Evolutionary conservation across 2,888 invertebrate genomes (phyloP).

Genomic region (Scaptodrosophila latifasciaeformis): DNA sequence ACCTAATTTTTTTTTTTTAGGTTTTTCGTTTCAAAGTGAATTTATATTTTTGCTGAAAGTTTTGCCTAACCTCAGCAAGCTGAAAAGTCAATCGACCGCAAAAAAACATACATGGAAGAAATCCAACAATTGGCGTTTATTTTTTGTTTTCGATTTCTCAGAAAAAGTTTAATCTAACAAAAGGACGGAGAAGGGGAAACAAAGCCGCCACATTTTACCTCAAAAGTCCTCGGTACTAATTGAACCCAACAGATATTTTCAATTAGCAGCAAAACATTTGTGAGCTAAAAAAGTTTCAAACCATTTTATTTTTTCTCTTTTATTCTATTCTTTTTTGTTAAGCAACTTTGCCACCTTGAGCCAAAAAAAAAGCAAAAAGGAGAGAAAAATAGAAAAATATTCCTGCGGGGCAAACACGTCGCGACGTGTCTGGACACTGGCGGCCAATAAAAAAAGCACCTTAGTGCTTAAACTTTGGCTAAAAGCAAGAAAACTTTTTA

Average conservation of each 20-base stretch:
- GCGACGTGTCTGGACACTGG: slow-evolving; percentile 42
- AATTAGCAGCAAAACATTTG: slow-evolving; percentile 73
- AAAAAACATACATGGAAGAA: neutral
- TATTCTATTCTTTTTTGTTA: slow-evolving; percentile 23
- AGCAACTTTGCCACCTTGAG: slow-evolving; percentile 67
- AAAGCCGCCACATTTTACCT: no score
- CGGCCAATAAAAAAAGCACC: slow-evolving; percentile 61
- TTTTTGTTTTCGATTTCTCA: no score
- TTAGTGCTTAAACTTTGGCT: slow-evolving; percentile 51
- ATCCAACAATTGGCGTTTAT: no score
- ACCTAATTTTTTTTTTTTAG: no score
- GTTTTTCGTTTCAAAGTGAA: no score
- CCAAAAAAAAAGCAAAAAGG: no score
- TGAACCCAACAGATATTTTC: slow-evolving; percentile 75
- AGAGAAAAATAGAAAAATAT: no score
- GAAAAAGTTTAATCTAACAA: slow-evolving; percentile 28
- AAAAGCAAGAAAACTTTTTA: slow-evolving; percentile 67
- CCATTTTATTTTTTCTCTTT: slow-evolving; percentile 29
- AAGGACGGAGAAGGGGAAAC: no score
- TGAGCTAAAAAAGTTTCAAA: slow-evolving; percentile 63
- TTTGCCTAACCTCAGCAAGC: slow-evolving; percentile 45
- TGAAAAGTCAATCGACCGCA: slow-evolving; percentile 39
- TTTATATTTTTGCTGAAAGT: no score
- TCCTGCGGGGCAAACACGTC: slow-evolving; percentile 64
- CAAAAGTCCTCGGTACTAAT: slow-evolving; percentile 61